These are phyloP conservation scores for Microtus pennsylvanicus DNA, from an alignment of 2,113 vertebrate species.

Conservation along the genomic window DNA sequence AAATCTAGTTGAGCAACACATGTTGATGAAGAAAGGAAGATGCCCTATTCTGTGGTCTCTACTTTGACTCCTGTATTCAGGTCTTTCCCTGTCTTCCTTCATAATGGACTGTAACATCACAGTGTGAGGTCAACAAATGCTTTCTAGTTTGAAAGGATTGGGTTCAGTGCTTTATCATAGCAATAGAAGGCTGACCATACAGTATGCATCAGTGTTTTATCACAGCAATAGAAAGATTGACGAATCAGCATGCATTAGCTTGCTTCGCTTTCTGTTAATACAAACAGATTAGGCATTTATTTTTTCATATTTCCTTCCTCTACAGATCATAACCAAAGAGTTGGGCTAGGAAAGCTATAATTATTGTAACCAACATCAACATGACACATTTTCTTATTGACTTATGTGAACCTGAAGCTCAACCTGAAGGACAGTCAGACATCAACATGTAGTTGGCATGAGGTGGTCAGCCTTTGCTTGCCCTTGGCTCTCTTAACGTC, in stretches of 20 bases:
- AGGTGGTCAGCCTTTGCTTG: not conserved
- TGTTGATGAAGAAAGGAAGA: not conserved
- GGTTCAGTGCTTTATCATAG: not conserved
- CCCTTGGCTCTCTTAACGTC: not conserved
- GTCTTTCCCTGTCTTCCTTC: not conserved
- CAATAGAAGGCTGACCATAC: not conserved
- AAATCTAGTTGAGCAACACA: not conserved
- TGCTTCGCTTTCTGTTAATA: not conserved
- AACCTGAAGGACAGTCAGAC: not conserved
- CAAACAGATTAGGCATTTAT: not conserved
- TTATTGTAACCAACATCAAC: not conserved
- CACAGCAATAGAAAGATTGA: no score
- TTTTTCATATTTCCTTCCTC: not conserved
- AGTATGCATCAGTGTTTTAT: no score
- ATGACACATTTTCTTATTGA: not conserved
- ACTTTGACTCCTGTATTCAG: not conserved
- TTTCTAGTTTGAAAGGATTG: not conserved
- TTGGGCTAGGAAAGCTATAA: not conserved
- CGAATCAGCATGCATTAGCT: no score
- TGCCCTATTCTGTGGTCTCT: not conserved
- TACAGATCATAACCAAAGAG: not conserved
- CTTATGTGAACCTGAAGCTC: conserved; percentile 9
- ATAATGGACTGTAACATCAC: not conserved
- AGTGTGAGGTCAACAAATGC: not conserved
- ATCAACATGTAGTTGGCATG: not conserved